Percentiles rank a stretch among this genome's conserved stretches.
Evolutionary conservation across 2,888 invertebrate genomes (phyloP).

Genomic region (Melolontha melolontha): DNA sequence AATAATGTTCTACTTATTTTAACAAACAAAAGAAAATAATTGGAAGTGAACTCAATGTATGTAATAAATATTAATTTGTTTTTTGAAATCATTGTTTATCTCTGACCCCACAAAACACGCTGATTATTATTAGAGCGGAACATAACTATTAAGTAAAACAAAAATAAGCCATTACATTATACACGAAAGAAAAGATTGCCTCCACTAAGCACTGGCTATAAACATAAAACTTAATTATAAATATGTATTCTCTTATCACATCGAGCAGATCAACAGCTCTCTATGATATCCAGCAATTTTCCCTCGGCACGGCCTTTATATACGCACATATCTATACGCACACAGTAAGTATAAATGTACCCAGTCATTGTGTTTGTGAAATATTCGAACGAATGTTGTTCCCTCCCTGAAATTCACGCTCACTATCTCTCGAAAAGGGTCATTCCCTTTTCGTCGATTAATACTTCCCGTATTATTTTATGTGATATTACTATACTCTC

Average conservation of each 20-base stretch:
- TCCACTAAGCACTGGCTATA: neutral
- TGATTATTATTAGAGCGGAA: conserved; percentile 2
- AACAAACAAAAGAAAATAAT: too few relatives aligned
- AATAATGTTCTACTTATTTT: too few relatives aligned
- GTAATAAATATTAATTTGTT: too few relatives aligned
- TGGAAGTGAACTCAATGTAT: too few relatives aligned
- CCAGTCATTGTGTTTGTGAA: conserved; percentile 19
- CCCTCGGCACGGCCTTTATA: neutral
- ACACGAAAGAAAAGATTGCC: conserved; percentile 9
- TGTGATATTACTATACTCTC: conserved; percentile 38
- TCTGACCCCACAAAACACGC: too few relatives aligned
- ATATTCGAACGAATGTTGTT: neutral
- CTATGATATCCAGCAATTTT: conserved; percentile 7
- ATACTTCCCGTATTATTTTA: conserved; percentile 42
- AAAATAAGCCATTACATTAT: conserved; percentile 8
- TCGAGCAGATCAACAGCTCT: conserved; percentile 5
- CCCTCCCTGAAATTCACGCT: conserved; percentile 5
- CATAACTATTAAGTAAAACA: conserved; percentile 20
- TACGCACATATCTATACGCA: conserved; percentile 16
- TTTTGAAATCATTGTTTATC: too few relatives aligned
- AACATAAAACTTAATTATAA: conserved; percentile 35
- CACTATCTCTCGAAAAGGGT: conserved; percentile 39
- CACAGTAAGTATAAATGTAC: conserved; percentile 8
- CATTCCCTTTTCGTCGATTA: conserved; percentile 40
- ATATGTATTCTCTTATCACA: conserved; percentile 25